phyloP scores from a whole-genome alignment of 2,797 vertebrate species.

The Salarias fasciatus region DNA sequence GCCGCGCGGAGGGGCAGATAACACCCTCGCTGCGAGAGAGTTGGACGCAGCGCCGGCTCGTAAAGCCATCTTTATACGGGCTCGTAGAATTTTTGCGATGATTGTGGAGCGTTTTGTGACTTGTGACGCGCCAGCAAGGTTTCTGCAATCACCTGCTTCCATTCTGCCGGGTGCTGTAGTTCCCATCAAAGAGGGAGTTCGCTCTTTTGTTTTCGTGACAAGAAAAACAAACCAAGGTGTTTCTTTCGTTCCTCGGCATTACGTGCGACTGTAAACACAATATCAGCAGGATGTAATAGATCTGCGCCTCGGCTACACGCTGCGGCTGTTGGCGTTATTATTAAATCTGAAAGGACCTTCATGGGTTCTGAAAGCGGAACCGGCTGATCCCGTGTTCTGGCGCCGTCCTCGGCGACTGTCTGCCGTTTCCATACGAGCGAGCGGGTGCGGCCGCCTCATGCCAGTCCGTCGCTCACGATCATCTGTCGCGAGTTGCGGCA shows the following conservation, averaged over 20 bases:
- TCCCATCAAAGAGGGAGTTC: no score
- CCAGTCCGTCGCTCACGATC: constrained; percentile 63
- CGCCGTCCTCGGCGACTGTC: no score
- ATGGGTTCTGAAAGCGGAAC: no score
- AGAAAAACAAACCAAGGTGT: neutral
- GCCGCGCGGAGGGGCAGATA: constrained; percentile 8
- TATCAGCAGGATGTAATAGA: constrained; percentile 40
- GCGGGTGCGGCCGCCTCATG: constrained; percentile 31
- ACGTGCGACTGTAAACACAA: constrained; percentile 25
- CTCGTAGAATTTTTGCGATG: neutral
- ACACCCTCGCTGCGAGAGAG: constrained; percentile 1
- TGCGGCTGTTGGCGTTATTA: no score
- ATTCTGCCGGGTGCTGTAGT: no score
- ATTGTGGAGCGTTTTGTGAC: neutral
- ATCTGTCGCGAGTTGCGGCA: constrained; percentile 62
- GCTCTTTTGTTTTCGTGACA: no score
- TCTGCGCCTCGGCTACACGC: constrained; percentile 21
- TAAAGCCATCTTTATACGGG: constrained; percentile 3
- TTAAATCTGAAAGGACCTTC: no score
- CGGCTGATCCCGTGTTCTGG: neutral
- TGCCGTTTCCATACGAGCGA: constrained; percentile 12
- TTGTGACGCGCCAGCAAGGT: no score
- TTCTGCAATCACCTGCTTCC: no score
- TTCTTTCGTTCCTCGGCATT: constrained; percentile 8
- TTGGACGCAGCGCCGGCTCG: neutral